Conservation (phyloP, 1,140 invertebrate species). For the Trichonephila inaurata region DNA sequence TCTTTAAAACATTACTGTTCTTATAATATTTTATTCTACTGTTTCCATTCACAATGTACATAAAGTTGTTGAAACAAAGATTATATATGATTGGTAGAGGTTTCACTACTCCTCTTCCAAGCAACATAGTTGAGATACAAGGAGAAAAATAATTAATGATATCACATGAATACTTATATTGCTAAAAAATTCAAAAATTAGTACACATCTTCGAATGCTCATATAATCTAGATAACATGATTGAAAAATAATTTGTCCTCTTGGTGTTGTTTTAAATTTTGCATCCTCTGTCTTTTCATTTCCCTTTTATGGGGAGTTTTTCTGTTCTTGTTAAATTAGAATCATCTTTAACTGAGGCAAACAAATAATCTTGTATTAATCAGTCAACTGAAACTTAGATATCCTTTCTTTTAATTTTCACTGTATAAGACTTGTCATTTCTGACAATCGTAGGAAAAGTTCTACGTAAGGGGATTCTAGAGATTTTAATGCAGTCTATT, state of each 20-base stretch:
- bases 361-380: neutral
- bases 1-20: too few species aligned
- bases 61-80: neutral
- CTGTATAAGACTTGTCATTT: neutral
- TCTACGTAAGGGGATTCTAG: neutral
- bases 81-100: neutral
- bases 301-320: neutral
- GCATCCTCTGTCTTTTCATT: neutral
- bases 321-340: neutral
- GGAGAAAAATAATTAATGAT: neutral
- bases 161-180: neutral
- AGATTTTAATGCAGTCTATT: neutral
- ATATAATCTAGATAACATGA: neutral
- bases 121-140: neutral
- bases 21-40: neutral
- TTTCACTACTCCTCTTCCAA: neutral
- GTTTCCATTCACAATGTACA: neutral
- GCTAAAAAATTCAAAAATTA: neutral
- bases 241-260: neutral
- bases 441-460: neutral
- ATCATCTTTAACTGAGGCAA: neutral
- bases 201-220: neutral
- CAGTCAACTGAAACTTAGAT: too few species aligned
- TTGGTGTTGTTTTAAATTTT: neutral
- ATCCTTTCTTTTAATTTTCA: neutral